Evolutionary conservation across 2,113 vertebrate species (phyloP), one percentile per base, ranked within the genome.

Genomic region (Ctenodactylus gundi): DNA sequence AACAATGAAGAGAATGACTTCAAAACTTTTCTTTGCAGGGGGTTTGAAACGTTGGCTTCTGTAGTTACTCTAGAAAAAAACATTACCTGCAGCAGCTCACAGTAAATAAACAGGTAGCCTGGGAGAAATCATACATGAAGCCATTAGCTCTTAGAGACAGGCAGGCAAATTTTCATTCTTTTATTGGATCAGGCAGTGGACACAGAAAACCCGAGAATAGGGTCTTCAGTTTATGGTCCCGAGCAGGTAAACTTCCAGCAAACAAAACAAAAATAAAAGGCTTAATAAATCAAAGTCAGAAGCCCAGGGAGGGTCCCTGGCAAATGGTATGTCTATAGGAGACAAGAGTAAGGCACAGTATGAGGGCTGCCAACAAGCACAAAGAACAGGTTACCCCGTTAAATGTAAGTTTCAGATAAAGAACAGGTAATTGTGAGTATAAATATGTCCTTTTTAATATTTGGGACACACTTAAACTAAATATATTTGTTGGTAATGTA

Each of bases 321-420:
- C 7, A 73, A 41, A 12, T 1, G 39, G 29, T 70, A 88, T 36
- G 20, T 9, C 17, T 25, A 1, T 15, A 82, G 18, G 64, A 86
- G 20, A 34, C 31, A 10, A 68, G 2, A 58, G 31, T 23, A 27
- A 46, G 39, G n/a, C 8, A 23, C 8, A 4, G 27, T 36, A 62
- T 10, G 8, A 93, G 31, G 3, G 39, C 6, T 58, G 39, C 65
- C n/a, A 90, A 3, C 17, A 68, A 92, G 62, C 13, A 62, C 60
- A 80, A 85, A 39, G 34, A 75, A 58, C 36, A 83, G 84, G 46
- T 73, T 39, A 6, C 2, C 39, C 46, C 81, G 15, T 27, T 88
- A 88, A 84, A 72, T 85, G 31, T 64, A 60, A 72, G 46, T 88
- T 82, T 90, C 78, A 91, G 29, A 85, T 75, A 73, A 81, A 84